Evolutionary conservation across 1,140 invertebrate genomes (phyloP).

Genomic region (Chrysomallon squamiferum): DNA sequence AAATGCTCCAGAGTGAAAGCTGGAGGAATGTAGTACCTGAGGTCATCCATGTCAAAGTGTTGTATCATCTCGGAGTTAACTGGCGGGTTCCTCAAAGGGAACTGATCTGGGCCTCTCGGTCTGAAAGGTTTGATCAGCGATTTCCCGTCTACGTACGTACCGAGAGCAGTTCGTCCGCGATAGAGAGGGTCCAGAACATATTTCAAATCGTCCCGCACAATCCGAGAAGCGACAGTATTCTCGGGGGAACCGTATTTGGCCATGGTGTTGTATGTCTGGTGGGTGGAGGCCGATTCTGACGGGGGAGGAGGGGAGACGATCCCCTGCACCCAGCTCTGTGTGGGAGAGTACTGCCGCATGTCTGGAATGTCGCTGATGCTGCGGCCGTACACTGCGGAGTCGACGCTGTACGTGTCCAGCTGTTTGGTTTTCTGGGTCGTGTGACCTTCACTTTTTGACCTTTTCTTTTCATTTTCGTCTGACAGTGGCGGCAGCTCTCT

Average conservation of each 20-base stretch:
- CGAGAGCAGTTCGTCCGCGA: constrained; percentile 46
- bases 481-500: constrained; percentile 29
- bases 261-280: neutral
- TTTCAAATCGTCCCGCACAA: constrained; percentile 44
- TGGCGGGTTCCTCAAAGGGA: constrained; percentile 42
- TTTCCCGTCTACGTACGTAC: constrained; percentile 56
- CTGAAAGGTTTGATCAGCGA: constrained; percentile 52
- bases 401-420: neutral
- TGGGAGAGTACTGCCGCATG: constrained; percentile 20
- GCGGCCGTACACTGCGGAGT: neutral
- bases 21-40: constrained; percentile 47
- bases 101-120: constrained; percentile 50
- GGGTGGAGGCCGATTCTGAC: constrained; percentile 38
- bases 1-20: constrained; percentile 58
- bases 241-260: constrained; percentile 23
- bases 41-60: constrained; percentile 47
- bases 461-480: no score
- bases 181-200: constrained; percentile 56
- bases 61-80: constrained; percentile 35
- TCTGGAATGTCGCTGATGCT: constrained; percentile 8
- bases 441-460: no score
- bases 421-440: neutral
- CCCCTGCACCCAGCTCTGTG: constrained; percentile 48
- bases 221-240: constrained; percentile 32
- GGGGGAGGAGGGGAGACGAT: constrained; percentile 50